Evolutionary conservation across 2,888 invertebrate species (phyloP).

Genomic region (Ectropis crepuscularia): DNA sequence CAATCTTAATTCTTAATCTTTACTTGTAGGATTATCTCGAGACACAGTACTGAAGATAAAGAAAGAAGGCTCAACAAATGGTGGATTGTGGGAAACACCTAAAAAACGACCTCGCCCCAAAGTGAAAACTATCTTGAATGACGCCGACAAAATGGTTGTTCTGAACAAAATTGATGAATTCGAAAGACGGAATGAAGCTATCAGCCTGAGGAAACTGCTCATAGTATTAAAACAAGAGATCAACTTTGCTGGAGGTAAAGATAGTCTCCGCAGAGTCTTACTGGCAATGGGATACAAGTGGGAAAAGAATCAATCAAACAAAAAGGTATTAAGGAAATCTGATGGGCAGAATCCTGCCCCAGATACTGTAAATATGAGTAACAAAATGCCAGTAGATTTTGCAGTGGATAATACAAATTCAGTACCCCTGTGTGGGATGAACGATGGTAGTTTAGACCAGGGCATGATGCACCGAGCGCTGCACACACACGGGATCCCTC

Average conservation of each 20-base stretch:
- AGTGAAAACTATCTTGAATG: slow-evolving; percentile 29
- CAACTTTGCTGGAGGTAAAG: slow-evolving; percentile 30
- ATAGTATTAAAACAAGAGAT: slow-evolving; percentile 31
- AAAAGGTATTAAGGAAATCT: slow-evolving; percentile 25
- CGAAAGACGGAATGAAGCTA: slow-evolving; percentile 29
- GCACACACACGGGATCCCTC: slow-evolving; percentile 15
- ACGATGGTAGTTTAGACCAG: slow-evolving; percentile 20
- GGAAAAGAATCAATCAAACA: slow-evolving; percentile 30
- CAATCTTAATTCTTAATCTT: slow-evolving; percentile 1
- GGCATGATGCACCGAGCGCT: slow-evolving; percentile 22
- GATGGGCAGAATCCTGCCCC: slow-evolving; percentile 14
- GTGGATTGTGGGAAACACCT: slow-evolving; percentile 30
- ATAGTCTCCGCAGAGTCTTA: slow-evolving; percentile 26
- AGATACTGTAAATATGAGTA: slow-evolving; percentile 11
- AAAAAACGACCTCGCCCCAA: slow-evolving; percentile 30
- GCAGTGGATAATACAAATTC: slow-evolving; percentile 21
- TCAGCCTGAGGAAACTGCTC: slow-evolving; percentile 28
- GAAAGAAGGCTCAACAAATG: slow-evolving; percentile 30
- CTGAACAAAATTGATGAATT: slow-evolving; percentile 31
- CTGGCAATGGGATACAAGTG: slow-evolving; percentile 30
- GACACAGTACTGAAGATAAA: slow-evolving; percentile 34
- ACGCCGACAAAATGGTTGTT: slow-evolving; percentile 31
- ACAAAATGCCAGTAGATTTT: slow-evolving; percentile 11
- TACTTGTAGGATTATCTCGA: slow-evolving; percentile 25
- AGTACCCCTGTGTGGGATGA: slow-evolving; percentile 10